Evolutionary conservation across 2,797 vertebrate species (phyloP).

Genomic region (Alcedo atthis): DNA sequence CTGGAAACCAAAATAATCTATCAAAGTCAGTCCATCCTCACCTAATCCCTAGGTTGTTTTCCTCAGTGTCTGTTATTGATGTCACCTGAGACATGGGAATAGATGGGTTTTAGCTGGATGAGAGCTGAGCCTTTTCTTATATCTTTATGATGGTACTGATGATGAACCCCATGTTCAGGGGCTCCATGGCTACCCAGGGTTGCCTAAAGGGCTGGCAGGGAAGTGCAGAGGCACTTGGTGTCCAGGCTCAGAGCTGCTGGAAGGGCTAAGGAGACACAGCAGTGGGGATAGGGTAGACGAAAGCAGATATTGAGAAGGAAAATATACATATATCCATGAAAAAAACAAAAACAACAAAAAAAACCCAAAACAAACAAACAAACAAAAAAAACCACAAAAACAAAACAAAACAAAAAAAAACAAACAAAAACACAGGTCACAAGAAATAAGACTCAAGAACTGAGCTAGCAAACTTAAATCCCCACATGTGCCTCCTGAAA

Average conservation of each 20-base stretch:
- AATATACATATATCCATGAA: not conserved
- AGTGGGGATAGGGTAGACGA: not conserved
- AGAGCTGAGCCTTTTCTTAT: not conserved
- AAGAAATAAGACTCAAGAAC: not conserved
- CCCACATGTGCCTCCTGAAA: fast-evolving
- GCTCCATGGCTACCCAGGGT: fast-evolving
- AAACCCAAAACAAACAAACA: too few species aligned
- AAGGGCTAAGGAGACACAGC: not conserved
- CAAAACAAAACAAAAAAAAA: too few species aligned
- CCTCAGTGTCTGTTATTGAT: not conserved
- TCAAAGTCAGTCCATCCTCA: not conserved
- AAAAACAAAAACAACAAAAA: not conserved
- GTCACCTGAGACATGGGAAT: not conserved
- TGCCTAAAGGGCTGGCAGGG: not conserved
- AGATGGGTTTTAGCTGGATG: not conserved
- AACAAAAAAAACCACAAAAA: too few species aligned
- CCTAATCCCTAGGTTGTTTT: not conserved
- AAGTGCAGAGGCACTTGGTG: not conserved
- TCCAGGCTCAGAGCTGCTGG: not conserved
- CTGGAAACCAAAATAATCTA: not conserved
- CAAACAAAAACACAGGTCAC: not conserved
- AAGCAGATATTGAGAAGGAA: not conserved
- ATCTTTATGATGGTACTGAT: not conserved
- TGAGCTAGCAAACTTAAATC: not conserved
- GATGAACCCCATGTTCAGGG: fast-evolving